These are phyloP conservation scores for Thalpophila matura DNA, from an alignment of 2,888 invertebrate genomes.

Conservation along the genomic window DNA sequence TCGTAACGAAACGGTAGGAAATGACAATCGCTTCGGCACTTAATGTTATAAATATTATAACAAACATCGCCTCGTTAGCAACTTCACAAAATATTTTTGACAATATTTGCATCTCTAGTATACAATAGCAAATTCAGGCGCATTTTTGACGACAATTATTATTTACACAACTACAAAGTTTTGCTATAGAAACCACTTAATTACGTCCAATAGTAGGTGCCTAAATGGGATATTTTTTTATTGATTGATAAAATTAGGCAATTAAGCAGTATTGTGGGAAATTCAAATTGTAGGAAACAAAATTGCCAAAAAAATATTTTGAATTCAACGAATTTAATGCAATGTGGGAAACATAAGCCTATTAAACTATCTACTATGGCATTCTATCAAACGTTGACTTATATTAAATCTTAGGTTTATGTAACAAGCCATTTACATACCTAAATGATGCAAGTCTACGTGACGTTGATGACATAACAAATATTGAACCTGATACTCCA, in stretches of 20 bases:
- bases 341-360: constrained; percentile 21
- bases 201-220: not conserved
- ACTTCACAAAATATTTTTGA: constrained; percentile 20
- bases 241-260: not conserved
- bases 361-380: constrained; percentile 60
- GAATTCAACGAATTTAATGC: not conserved
- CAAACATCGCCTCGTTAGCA: constrained; percentile 67
- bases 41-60: constrained; percentile 87
- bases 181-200: no score
- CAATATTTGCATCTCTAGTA: constrained; percentile 1
- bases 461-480: constrained; percentile 43
- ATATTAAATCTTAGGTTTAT: constrained; percentile 55
- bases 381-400: constrained; percentile 45
- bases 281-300: not conserved
- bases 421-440: constrained; percentile 49
- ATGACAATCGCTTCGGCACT: constrained; percentile 39
- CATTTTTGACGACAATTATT: not conserved
- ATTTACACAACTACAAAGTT: constrained; percentile 1
- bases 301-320: constrained; percentile 16
- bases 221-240: not conserved
- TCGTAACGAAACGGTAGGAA: constrained; percentile 40
- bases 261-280: no score
- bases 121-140: constrained; percentile 2
- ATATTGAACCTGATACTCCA: constrained; percentile 25
- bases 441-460: constrained; percentile 46